A percentile compares a stretch with the other conserved stretches of the same genome.
phyloP scores from a whole-genome alignment of 2,113 vertebrate species.

The Ardeotis arabs region DNA sequence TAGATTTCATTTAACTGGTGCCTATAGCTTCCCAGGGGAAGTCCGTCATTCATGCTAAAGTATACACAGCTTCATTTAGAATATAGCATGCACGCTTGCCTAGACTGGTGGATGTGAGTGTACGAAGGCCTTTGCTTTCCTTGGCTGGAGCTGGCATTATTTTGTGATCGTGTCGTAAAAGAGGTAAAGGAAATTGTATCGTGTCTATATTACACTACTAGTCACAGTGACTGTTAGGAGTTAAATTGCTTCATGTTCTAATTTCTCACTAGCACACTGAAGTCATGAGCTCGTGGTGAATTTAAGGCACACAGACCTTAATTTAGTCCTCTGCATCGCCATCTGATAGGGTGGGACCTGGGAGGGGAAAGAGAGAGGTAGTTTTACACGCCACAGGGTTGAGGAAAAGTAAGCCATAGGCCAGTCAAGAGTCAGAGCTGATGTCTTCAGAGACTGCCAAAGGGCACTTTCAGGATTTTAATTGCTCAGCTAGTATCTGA shows the following conservation, averaged over 20 bases:
- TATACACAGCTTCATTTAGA: neutral
- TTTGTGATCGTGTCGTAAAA: neutral
- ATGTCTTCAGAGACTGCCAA: neutral
- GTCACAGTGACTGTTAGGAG: neutral
- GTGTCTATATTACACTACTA: neutral
- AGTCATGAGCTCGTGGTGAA: neutral
- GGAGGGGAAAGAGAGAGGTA: neutral
- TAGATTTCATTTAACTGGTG: neutral
- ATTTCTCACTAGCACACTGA: neutral
- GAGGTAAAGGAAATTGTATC: neutral
- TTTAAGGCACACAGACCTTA: neutral
- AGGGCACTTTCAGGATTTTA: neutral
- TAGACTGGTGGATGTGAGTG: neutral
- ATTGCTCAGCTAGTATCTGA: neutral
- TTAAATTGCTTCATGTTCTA: neutral
- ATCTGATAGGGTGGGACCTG: neutral
- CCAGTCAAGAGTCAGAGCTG: neutral
- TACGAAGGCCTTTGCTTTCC: neutral
- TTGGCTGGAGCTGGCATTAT: neutral
- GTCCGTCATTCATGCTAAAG: neutral
- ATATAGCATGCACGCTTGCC: rapidly evolving
- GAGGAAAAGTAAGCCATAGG: neutral
- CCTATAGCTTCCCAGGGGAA: neutral
- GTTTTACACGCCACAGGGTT: neutral
- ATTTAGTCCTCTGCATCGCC: neutral